Evolutionary conservation across 2,797 vertebrate genomes (phyloP).

Genomic region (Amphiprion clarkii): DNA sequence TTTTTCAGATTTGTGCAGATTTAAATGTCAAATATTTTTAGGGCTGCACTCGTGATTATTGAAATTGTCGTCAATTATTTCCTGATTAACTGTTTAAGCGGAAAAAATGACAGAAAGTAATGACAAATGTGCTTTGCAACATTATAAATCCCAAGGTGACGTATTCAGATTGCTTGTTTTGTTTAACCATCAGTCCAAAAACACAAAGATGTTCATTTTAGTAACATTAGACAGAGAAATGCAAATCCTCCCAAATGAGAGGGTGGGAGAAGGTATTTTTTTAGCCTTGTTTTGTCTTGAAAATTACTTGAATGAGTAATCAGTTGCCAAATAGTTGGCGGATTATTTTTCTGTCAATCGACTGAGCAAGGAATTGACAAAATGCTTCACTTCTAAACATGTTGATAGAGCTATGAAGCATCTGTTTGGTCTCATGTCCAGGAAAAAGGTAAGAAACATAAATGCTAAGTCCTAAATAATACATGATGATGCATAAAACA

Average conservation of each 20-base stretch:
- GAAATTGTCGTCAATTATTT: not conserved
- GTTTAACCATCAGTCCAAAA: not conserved
- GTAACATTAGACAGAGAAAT: not conserved
- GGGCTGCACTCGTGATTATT: not conserved
- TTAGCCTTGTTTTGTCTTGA: too few relatives aligned
- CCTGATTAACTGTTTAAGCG: not conserved
- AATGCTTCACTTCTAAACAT: not conserved
- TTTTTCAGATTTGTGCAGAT: slow-evolving; percentile 12
- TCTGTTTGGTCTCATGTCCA: not conserved
- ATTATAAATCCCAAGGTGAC: not conserved
- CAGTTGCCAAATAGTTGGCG: not conserved
- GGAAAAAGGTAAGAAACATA: not conserved
- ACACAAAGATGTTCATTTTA: not conserved
- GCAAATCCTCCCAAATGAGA: too few relatives aligned
- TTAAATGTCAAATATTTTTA: slow-evolving; percentile 8
- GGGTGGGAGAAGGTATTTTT: too few relatives aligned
- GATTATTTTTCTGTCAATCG: slow-evolving; percentile 8
- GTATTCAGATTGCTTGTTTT: slow-evolving; percentile 5
- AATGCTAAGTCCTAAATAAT: not conserved
- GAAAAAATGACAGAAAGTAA: not conserved
- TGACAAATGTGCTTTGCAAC: not conserved
- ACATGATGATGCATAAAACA: slow-evolving; percentile 3
- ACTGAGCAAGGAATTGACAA: not conserved
- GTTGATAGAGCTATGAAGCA: not conserved
- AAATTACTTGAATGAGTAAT: not conserved